Percentiles rank a stretch among this genome's conserved stretches.
These are phyloP conservation scores for Amia ocellicauda DNA, from an alignment of 2,113 vertebrate genomes.

Conservation along the genomic window DNA sequence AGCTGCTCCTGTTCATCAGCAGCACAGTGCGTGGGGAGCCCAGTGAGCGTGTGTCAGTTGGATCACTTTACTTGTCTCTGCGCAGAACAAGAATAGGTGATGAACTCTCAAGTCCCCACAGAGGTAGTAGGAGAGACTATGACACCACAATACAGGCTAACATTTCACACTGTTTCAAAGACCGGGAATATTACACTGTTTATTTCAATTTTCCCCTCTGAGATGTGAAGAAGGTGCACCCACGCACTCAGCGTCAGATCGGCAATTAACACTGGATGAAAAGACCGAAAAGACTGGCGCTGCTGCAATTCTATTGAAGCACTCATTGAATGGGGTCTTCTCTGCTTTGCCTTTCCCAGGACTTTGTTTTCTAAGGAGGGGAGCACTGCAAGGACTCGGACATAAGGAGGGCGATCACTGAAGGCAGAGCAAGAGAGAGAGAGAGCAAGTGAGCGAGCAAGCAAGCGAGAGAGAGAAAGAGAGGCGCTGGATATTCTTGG, in stretches of 20 bases:
- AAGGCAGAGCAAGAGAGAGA: conserved; percentile 50
- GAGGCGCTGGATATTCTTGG: conserved; percentile 50
- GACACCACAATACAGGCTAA: no score
- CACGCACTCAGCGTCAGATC: conserved; percentile 72
- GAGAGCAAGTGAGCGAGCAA: conserved; percentile 48
- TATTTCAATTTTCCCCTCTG: conserved; percentile 62
- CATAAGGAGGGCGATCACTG: conserved; percentile 23
- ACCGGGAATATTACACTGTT: conserved; percentile 29
- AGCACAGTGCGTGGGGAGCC: no score
- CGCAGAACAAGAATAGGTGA: no score
- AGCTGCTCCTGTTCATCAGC: no score
- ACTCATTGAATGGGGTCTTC: conserved; percentile 59
- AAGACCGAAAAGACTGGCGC: conserved; percentile 66
- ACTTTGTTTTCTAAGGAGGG: conserved; percentile 43
- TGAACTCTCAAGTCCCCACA: no score
- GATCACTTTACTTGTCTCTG: no score
- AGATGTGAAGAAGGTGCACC: conserved; percentile 57
- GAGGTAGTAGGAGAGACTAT: no score
- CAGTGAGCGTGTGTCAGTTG: no score
- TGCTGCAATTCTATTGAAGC: conserved; percentile 68
- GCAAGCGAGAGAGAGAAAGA: conserved; percentile 38
- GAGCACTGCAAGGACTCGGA: conserved; percentile 35
- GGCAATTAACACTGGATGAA: conserved; percentile 70
- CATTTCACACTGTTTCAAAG: not conserved
- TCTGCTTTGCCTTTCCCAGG: conserved; percentile 49